Evolutionary conservation across 2,113 vertebrate species (phyloP).

Genomic region (Anhinga anhinga): DNA sequence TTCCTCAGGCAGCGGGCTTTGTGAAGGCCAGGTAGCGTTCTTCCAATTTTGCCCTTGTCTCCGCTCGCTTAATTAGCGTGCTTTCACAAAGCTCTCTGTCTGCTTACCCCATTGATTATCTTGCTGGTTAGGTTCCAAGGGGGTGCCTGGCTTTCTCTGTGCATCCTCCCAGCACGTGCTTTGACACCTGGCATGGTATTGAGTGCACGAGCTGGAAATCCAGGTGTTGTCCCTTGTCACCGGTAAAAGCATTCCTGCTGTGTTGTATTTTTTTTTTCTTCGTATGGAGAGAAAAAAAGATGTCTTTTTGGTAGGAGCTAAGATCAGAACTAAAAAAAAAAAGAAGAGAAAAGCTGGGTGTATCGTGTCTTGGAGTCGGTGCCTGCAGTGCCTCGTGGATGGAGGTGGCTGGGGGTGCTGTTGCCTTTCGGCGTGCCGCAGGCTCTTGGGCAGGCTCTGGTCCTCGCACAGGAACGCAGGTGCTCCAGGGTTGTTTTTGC

Average conservation of each 20-base stretch:
- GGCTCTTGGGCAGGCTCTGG: background rate
- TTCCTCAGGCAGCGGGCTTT: background rate
- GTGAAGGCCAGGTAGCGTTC: background rate
- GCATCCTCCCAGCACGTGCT: background rate
- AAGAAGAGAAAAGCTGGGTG: background rate
- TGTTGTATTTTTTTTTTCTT: background rate
- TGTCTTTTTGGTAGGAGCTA: background rate
- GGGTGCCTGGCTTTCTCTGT: background rate
- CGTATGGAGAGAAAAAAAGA: too few relatives aligned
- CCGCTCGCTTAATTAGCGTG: background rate
- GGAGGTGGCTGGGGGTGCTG: background rate
- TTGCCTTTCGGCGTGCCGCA: accelerated
- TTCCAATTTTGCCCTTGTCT: background rate
- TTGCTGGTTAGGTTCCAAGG: background rate
- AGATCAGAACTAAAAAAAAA: background rate
- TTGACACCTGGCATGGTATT: background rate
- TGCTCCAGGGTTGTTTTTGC: background rate
- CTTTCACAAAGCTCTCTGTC: background rate
- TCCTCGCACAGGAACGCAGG: accelerated
- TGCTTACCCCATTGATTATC: background rate
- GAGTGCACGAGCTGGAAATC: background rate
- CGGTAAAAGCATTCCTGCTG: background rate
- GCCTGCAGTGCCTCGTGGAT: accelerated
- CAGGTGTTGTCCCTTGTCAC: background rate
- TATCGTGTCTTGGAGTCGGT: background rate